Conservation (phyloP, 2,888 invertebrate genomes). For the Autographa gamma region DNA sequence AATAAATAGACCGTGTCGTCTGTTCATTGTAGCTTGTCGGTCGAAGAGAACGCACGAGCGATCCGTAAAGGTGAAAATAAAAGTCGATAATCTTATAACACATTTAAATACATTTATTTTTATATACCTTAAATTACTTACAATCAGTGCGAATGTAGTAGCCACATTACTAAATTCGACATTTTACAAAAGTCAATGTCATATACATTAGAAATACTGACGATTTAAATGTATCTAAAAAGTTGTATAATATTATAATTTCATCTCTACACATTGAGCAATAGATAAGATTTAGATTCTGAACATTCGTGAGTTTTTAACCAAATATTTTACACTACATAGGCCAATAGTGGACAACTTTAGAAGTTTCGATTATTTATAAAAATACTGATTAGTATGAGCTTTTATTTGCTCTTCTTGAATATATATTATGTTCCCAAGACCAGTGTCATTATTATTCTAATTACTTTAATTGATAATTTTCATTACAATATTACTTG, state of each 20-base stretch:
- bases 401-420: constrained; percentile 1
- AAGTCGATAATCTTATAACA: constrained; percentile 23
- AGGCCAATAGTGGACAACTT: constrained; percentile 28
- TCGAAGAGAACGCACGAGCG: not conserved
- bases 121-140: constrained; percentile 39
- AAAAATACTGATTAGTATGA: constrained; percentile 7
- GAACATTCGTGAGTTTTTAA: not conserved
- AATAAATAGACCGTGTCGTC: no score
- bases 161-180: constrained; percentile 45
- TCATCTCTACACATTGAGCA: constrained; percentile 44
- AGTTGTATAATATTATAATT: constrained; percentile 22
- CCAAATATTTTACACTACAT: constrained; percentile 1
- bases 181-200: constrained; percentile 29
- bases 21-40: no score
- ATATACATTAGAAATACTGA: constrained; percentile 42
- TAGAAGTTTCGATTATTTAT: not conserved
- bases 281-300: constrained; percentile 11
- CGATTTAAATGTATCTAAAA: constrained; percentile 18
- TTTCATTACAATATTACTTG: not conserved
- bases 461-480: not conserved
- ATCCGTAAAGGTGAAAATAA: constrained; percentile 6
- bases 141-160: constrained; percentile 51
- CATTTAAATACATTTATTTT: constrained; percentile 49
- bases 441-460: constrained; percentile 4
- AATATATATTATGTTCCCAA: constrained; percentile 19